Evolutionary conservation across 2,888 invertebrate species (phyloP).

Genomic region (Macrosiphum euphorbiae): DNA sequence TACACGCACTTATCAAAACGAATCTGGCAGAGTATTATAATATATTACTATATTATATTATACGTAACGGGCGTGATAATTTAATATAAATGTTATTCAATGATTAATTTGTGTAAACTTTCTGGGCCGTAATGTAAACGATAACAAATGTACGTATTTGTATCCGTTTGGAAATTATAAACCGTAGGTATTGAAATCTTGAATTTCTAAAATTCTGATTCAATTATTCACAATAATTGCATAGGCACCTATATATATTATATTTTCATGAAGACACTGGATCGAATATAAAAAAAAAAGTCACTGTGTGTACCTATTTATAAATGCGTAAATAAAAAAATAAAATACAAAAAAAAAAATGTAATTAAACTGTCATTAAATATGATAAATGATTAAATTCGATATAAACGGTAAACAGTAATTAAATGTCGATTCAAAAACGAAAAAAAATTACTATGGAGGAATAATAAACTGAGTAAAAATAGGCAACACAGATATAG

Average conservation of each 20-base stretch:
- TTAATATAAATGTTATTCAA: background rate
- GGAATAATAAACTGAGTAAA: background rate
- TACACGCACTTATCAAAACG: background rate
- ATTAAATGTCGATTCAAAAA: conserved; percentile 49
- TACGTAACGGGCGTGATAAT: background rate
- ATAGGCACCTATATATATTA: too few species aligned
- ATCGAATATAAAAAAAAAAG: background rate
- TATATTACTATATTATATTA: background rate
- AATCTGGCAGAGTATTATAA: background rate
- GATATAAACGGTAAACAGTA: conserved; percentile 13
- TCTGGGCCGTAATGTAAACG: background rate
- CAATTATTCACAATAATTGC: background rate
- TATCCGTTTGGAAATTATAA: background rate
- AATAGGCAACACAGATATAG: background rate
- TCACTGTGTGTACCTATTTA: background rate
- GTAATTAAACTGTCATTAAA: conserved; percentile 44
- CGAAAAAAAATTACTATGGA: background rate
- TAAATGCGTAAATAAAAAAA: conserved; percentile 16
- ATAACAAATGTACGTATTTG: background rate
- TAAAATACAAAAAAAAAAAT: background rate
- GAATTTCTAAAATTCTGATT: background rate
- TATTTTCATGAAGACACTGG: background rate
- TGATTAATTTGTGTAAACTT: background rate
- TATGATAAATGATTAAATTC: conserved; percentile 41
- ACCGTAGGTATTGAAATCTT: background rate